Percentiles rank a stretch among this genome's conserved stretches.
Conservation (phyloP, 2,113 vertebrate species). For the Phalacrocorax pelagicus region DNA sequence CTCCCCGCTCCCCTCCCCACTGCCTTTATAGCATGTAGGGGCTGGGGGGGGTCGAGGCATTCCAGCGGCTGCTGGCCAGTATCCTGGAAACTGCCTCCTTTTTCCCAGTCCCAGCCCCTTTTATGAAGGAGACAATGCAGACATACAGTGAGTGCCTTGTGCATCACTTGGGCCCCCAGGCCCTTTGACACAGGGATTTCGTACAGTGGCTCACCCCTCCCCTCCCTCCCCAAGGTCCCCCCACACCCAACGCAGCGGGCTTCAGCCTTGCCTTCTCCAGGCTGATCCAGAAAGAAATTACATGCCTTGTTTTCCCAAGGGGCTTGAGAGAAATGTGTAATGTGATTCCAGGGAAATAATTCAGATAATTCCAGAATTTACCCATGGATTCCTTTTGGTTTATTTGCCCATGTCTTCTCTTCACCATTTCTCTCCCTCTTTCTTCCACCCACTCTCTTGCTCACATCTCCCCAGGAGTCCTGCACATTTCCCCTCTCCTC, state of each 20-base stretch:
- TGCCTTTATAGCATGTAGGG: background rate
- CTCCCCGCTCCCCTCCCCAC: background rate
- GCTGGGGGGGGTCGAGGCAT: constrained; percentile 73
- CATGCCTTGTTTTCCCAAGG: background rate
- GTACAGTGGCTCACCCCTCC: constrained; percentile 51
- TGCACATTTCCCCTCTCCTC: background rate
- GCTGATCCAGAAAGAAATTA: background rate
- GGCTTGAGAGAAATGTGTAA: background rate
- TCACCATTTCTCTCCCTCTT: background rate
- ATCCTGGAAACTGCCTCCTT: constrained; percentile 81
- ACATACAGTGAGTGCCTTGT: constrained; percentile 80
- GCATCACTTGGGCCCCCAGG: constrained; percentile 70
- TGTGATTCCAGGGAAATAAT: background rate
- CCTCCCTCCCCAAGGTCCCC: constrained; percentile 1
- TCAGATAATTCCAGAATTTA: background rate
- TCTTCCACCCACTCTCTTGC: background rate
- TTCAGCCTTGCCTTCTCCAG: constrained; percentile 16
- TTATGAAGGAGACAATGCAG: constrained; percentile 82
- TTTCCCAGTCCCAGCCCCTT: constrained; percentile 77
- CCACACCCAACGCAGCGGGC: constrained; percentile 17
- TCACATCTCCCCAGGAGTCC: background rate
- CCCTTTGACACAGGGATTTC: constrained; percentile 70
- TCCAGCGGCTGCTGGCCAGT: constrained; percentile 80
- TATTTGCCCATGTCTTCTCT: background rate
- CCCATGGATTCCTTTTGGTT: background rate